Evolutionary conservation across 2,888 invertebrate genomes (phyloP), one percentile per base, ranked within the genome.

Genomic region (Oligia strigilis): DNA sequence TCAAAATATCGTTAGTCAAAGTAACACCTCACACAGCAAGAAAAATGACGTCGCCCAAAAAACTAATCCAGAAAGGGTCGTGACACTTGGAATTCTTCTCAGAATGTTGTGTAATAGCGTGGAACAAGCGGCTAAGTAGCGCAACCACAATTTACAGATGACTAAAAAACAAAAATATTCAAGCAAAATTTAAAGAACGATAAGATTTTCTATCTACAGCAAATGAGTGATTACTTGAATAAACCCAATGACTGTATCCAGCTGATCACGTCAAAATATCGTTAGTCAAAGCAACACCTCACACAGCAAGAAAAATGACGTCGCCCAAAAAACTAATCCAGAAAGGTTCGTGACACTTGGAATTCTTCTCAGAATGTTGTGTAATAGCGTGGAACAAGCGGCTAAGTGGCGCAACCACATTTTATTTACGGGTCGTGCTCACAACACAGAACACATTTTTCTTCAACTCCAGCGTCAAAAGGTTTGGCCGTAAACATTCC

Each of bases 361-460:
- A 85, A 85, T 84, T 89, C 86, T 67, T 73, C 80, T 66, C 79
- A 75, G 80, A 89, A 80, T 78, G 76, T 78, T 89, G 90, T 89
- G 90, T 93, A 93, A 94, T 93, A 93, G 93, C 77, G 79, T 86
- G 93, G 91, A 94, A 93, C 92, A 89, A 85, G 81, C 90, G 84
- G 78, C 90, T 93, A 92, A 94, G 93, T 93, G 91, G 91, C 88
- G 90, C 87, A 90, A 89, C 92, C 91, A 92, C 92, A 93, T 93
- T 93, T 94, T 94, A 93, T 93, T 94, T 91, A 93, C 92, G 93
- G 92, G 87, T 92, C 89, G 75, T 89, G 84, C 87, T 79, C 87
- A 90, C 90, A 82, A 84, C 84, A 89, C 84, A 83, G 89, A 79
- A 81, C 84, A 89, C 88, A 92, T 92, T 91, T 91, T 88, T 92